Percentiles rank a stretch among this genome's conserved stretches.
These are phyloP conservation scores for Saimiri boliviensis DNA, from an alignment of 2,113 vertebrate species.

Conservation along the genomic window DNA sequence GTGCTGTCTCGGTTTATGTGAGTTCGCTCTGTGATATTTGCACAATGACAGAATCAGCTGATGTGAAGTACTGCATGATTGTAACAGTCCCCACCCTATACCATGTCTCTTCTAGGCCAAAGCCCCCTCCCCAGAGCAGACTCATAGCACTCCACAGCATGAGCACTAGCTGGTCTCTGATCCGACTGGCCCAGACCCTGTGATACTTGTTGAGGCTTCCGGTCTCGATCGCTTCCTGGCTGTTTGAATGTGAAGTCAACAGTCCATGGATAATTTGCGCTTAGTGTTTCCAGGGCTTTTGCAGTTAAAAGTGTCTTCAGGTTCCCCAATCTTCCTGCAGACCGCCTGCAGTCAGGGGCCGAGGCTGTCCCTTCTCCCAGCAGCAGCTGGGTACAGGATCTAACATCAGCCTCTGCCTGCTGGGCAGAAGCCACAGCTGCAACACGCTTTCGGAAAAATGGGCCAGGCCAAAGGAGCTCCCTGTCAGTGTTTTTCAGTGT, in stretches of 20 bases:
- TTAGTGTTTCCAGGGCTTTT: background rate
- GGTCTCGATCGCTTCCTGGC: background rate
- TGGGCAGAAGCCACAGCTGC: slow-evolving; percentile 59
- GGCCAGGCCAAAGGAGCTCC: slow-evolving; percentile 38
- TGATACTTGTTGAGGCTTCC: background rate
- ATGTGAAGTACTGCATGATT: background rate
- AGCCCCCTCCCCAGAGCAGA: background rate
- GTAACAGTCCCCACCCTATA: background rate
- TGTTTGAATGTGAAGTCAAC: background rate
- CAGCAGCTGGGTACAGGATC: background rate
- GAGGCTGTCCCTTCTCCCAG: background rate
- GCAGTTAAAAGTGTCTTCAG: background rate
- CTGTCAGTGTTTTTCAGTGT: slow-evolving; percentile 53
- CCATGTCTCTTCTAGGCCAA: background rate
- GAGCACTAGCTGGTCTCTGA: background rate
- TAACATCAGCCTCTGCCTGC: background rate
- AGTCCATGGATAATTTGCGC: background rate
- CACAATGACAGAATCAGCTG: background rate
- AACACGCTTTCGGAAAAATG: background rate
- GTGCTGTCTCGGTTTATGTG: background rate
- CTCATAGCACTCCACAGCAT: background rate
- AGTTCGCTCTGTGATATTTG: background rate
- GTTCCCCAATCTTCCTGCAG: background rate
- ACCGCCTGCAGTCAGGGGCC: background rate
- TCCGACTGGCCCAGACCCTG: background rate